Base-by-base conservation (phyloP, 2,888 invertebrate species). In the Cerastoderma edule region DNA sequence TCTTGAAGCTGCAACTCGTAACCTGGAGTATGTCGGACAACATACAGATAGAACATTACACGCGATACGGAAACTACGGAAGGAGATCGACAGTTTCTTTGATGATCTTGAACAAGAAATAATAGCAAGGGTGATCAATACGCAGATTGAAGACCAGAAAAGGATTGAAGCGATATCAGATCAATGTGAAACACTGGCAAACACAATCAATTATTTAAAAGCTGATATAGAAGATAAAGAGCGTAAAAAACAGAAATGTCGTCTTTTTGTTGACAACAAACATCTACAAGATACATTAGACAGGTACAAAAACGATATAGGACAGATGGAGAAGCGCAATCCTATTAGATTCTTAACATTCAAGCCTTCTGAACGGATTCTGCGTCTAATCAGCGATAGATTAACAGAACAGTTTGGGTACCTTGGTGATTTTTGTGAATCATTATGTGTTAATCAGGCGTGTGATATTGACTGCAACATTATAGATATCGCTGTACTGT, bases 31-130 rank as follows among this genome's bases (percentile, higher is more conserved):
- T 50, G 50, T n/a, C 5, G 22, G 22, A 10, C 10, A 50, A n/a
- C 10, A n/a, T 10, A 22, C 50, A 16, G 50, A 50, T 6, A 16
- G 5, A 22, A 22, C 50, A 6, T 50, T 50, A 16, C 6, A 6
- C 5, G 22, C 10, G 22, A 50, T 50, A 50, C 10, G 50, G 22
- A 50, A 13, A 16, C 22, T 50, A 6, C 50, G 50, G 10, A 50
- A 50, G 22, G 50, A 50, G 50, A n/a, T 50, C 6, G 50, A 50
- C 50, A n/a, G 13, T 22, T 50, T 16, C 50, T 50, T 50, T 50
- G 50, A 50, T 50, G 5, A n/a, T 6, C 50, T 50, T 50, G 50
- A 50, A 50, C 10, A 50, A n/a, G 50, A 50, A 22, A n/a, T 50
- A 16, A 16, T 22, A 16, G 10, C 10, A 16, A 10, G 22, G 22